Evolutionary conservation across 1,140 invertebrate species (phyloP).

Genomic region (Danaus plexippus): DNA sequence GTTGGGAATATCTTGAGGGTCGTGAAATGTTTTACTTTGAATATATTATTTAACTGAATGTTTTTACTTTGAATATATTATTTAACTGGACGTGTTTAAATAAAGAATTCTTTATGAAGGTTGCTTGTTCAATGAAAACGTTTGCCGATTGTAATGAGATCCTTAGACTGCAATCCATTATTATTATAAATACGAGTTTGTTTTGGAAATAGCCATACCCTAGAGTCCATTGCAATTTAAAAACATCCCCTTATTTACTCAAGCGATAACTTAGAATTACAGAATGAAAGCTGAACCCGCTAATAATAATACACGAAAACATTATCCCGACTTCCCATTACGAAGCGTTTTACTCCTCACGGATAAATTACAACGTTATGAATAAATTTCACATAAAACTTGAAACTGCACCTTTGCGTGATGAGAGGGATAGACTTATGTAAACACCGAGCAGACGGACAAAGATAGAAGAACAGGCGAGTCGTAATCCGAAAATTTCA

Average conservation of each 20-base stretch:
- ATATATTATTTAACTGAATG: too few species aligned
- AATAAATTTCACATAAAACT: conserved; percentile 71
- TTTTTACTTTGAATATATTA: too few species aligned
- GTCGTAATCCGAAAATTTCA: conserved; percentile 70
- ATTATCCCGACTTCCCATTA: conserved; percentile 58
- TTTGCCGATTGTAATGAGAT: too few species aligned
- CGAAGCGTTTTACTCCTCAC: conserved; percentile 53
- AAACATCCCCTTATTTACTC: conserved; percentile 40
- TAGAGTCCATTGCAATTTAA: conserved; percentile 18
- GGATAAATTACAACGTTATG: conserved; percentile 70
- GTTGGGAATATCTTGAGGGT: too few species aligned
- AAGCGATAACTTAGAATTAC: conserved; percentile 49
- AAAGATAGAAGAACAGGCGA: conserved; percentile 31
- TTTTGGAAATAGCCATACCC: too few species aligned
- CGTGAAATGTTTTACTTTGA: too few species aligned
- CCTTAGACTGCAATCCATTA: too few species aligned
- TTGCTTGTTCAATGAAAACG: too few species aligned
- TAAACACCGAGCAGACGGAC: conserved; percentile 18
- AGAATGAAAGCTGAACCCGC: conserved; percentile 55
- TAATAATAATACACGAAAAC: conserved; percentile 62
- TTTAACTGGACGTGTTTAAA: too few species aligned
- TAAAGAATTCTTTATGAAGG: too few species aligned
- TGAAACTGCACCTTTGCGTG: conserved; percentile 58
- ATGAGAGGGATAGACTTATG: conserved; percentile 40
- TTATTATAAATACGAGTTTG: too few species aligned